phyloP scores from a whole-genome alignment of 2,797 vertebrate genomes.

The Gobio occitaniae region DNA sequence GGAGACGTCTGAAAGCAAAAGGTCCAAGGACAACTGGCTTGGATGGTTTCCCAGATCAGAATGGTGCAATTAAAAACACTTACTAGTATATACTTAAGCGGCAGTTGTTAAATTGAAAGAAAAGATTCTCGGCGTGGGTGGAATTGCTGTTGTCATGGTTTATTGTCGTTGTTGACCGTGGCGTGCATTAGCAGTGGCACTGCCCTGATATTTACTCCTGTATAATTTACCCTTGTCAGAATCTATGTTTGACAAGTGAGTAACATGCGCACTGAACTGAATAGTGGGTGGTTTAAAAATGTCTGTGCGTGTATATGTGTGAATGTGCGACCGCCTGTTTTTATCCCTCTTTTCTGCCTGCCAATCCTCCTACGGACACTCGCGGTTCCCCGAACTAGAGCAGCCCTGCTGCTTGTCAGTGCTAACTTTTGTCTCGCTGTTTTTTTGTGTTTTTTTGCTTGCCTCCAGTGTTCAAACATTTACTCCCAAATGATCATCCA shows the following conservation, averaged over 20 bases:
- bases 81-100: conserved; percentile 23
- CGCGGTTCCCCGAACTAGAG: conserved; percentile 25
- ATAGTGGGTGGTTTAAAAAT: conserved; percentile 56
- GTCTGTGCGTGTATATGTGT: conserved; percentile 33
- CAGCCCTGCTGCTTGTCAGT: not conserved
- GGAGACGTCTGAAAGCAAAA: conserved; percentile 17
- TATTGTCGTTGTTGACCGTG: conserved; percentile 30
- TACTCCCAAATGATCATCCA: conserved; percentile 28
- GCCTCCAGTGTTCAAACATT: conserved; percentile 37
- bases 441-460: conserved; percentile 1
- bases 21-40: conserved; percentile 7
- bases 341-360: conserved; percentile 61
- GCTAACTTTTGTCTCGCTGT: not conserved
- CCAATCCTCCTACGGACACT: conserved; percentile 25
- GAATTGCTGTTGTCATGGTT: conserved; percentile 40
- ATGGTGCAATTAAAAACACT: conserved; percentile 26
- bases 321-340: conserved; percentile 64
- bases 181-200: conserved; percentile 18
- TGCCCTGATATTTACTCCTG: conserved; percentile 29
- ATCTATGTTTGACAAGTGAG: conserved; percentile 12
- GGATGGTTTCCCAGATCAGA: conserved; percentile 27
- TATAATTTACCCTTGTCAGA: conserved; percentile 39
- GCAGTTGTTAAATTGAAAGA: conserved; percentile 30
- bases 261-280: conserved; percentile 25
- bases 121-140: conserved; percentile 11